phyloP scores from a whole-genome alignment of 2,113 vertebrate species.

The Tragelaphus scriptus region DNA sequence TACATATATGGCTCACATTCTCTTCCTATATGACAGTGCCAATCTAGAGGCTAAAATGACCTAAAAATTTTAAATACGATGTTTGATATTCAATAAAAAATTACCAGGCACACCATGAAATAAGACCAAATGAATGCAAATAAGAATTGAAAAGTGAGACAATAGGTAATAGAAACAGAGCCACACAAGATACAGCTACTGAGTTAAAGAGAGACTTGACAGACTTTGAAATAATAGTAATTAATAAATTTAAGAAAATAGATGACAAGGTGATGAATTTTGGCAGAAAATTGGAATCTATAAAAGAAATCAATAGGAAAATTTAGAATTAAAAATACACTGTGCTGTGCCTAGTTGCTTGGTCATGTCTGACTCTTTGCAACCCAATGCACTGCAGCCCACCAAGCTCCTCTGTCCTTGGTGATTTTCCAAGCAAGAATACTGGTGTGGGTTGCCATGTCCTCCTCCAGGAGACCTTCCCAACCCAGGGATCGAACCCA shows the following conservation, averaged over 20 bases:
- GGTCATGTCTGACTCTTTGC: neutral
- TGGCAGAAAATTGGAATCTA: neutral
- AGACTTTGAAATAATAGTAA: neutral
- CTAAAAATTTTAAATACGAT: neutral
- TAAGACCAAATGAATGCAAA: neutral
- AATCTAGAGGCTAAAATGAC: neutral
- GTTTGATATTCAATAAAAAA: neutral
- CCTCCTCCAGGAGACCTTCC: neutral
- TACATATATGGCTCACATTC: accelerated
- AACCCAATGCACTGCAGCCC: neutral
- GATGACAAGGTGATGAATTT: neutral
- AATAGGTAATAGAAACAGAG: neutral
- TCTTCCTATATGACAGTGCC: neutral
- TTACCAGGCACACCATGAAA: neutral
- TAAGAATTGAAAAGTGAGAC: neutral
- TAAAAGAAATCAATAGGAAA: neutral
- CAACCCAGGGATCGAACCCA: neutral
- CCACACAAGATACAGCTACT: neutral
- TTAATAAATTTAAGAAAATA: neutral
- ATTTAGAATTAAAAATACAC: neutral
- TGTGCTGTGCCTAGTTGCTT: neutral
- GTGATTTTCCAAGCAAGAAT: neutral
- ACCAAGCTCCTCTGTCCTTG: neutral
- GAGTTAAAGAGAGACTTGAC: neutral
- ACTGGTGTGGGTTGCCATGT: neutral